phyloP scores from a whole-genome alignment of 2,888 invertebrate species.

The Terebella lapidaria region DNA sequence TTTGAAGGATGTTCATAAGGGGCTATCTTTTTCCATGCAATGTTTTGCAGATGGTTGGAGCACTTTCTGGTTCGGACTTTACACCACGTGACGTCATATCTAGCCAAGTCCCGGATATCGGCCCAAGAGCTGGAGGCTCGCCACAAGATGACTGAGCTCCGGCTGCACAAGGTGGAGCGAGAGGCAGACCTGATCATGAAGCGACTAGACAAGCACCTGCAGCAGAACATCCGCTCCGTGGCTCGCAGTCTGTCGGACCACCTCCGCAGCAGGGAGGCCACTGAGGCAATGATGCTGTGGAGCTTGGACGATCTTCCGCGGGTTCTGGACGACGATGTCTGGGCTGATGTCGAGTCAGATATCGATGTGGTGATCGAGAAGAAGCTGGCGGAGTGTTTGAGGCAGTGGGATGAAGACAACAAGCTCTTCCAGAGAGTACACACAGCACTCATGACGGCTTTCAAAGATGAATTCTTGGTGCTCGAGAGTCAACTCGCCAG shows the following conservation, averaged over 20 bases:
- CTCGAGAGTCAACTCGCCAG: conserved; percentile 17
- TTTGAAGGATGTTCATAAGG: too few relatives aligned
- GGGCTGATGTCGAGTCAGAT: conserved; percentile 18
- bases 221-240: conserved; percentile 7
- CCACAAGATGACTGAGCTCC: conserved; percentile 13
- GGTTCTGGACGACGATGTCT: conserved; percentile 13
- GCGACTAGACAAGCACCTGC: conserved; percentile 13
- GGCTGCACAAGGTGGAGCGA: conserved; percentile 20
- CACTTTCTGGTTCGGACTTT: conserved; percentile 12
- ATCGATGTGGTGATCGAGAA: conserved; percentile 16
- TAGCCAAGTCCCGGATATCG: conserved; percentile 17
- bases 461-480: conserved; percentile 20
- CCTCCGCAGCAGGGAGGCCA: conserved; percentile 9
- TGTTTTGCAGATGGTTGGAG: conserved; percentile 16
- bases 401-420: conserved; percentile 17
- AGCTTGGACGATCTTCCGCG: conserved; percentile 13
- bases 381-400: conserved; percentile 11
- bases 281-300: conserved; percentile 12
- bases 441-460: conserved; percentile 6
- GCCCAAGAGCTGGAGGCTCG: conserved; percentile 15
- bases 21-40: too few relatives aligned
- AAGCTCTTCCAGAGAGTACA: conserved; percentile 17
- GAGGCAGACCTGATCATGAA: conserved; percentile 19
- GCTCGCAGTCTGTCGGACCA: conserved; percentile 7
- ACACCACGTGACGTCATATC: conserved; percentile 19